Conservation (phyloP, 1,140 invertebrate genomes). For the Arion vulgaris region DNA sequence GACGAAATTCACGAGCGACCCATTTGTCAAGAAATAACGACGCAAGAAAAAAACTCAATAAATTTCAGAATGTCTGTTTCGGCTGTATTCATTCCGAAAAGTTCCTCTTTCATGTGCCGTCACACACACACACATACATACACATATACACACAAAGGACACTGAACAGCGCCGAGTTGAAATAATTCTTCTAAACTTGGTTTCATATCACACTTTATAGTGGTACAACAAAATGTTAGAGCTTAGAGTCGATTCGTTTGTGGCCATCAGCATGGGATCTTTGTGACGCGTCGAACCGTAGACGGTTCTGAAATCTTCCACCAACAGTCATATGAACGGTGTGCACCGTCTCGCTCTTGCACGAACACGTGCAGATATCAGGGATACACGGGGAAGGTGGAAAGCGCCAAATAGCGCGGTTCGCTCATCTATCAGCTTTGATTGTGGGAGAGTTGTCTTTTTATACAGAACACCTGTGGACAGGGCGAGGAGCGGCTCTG, state of each 20-base stretch:
- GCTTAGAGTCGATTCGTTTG: not conserved
- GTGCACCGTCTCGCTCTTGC: not conserved
- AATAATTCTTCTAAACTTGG: not conserved
- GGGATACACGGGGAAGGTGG: not conserved
- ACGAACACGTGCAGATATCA: not conserved
- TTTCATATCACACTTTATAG: not conserved
- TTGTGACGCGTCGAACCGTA: not conserved
- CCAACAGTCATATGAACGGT: not conserved
- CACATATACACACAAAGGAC: not conserved
- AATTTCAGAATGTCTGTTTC: not conserved
- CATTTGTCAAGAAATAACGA: not conserved
- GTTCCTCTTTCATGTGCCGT: not conserved
- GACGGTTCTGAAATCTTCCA: not conserved
- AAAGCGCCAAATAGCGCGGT: not conserved
- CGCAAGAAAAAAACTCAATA: not conserved
- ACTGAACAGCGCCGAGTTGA: not conserved
- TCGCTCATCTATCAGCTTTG: not conserved
- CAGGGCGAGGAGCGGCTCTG: not conserved
- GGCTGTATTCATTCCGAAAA: not conserved
- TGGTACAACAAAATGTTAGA: not conserved
- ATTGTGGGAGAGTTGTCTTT: not conserved
- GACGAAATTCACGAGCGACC: too few species aligned
- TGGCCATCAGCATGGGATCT: not conserved
- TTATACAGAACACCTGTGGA: not conserved
- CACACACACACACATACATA: not conserved